Conservation (phyloP, 2,888 invertebrate genomes). For the Polydrusus tereticollis region DNA sequence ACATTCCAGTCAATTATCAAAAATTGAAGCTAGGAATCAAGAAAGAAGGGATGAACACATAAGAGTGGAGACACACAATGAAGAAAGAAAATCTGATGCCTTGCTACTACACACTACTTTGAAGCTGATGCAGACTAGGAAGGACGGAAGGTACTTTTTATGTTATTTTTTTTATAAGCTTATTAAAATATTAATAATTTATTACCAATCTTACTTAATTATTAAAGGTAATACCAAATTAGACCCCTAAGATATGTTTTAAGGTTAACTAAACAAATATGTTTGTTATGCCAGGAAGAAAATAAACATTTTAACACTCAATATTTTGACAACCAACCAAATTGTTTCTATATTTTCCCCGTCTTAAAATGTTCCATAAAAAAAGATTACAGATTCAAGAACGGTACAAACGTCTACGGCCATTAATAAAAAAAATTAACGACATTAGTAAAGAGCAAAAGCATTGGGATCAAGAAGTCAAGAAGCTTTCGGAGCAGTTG, state of each 20-base stretch:
- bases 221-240: too few relatives aligned
- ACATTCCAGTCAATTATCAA: background rate
- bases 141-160: conserved; percentile 63
- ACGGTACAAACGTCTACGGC: conserved; percentile 64
- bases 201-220: too few relatives aligned
- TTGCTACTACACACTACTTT: conserved; percentile 47
- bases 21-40: conserved; percentile 6
- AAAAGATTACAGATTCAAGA: conserved; percentile 66
- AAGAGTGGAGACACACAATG: background rate
- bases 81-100: conserved; percentile 30
- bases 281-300: too few relatives aligned
- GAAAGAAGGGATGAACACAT: background rate
- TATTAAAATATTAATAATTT: background rate
- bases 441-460: conserved; percentile 61
- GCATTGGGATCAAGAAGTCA: conserved; percentile 61
- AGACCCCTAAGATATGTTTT: too few relatives aligned
- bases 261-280: too few relatives aligned
- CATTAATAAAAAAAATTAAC: conserved; percentile 63
- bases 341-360: too few relatives aligned
- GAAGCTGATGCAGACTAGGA: conserved; percentile 59
- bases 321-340: too few relatives aligned
- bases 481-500: conserved; percentile 60
- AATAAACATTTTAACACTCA: too few relatives aligned
- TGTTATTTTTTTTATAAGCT: conserved; percentile 20
- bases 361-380: conserved; percentile 31